phyloP scores from a whole-genome alignment of 1,140 invertebrate genomes.

The Diachasma alloeum region DNA sequence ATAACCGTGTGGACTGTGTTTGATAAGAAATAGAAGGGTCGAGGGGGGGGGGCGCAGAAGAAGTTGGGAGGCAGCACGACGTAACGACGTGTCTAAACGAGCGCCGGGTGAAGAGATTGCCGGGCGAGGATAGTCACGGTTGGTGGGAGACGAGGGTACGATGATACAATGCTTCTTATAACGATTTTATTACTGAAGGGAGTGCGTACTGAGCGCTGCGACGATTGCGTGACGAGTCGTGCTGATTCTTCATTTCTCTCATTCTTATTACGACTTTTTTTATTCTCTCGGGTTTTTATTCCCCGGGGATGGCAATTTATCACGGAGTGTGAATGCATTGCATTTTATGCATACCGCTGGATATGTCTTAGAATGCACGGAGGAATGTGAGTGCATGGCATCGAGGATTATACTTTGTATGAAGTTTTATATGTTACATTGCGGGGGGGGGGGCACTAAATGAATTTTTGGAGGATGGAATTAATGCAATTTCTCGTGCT shows the following conservation, averaged over 20 bases:
- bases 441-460: too few species aligned
- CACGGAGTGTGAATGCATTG: neutral
- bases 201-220: neutral
- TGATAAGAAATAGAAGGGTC: constrained; percentile 47
- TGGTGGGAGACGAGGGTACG: constrained; percentile 33
- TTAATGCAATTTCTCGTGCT: too few species aligned
- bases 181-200: constrained; percentile 30
- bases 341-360: neutral
- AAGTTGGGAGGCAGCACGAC: constrained; percentile 17
- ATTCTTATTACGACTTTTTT: neutral
- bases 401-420: too few species aligned
- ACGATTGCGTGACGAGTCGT: constrained; percentile 10
- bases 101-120: constrained; percentile 42
- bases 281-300: neutral
- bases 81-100: constrained; percentile 33
- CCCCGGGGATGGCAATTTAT: neutral
- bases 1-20: constrained; percentile 47
- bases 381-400: neutral
- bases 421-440: too few species aligned
- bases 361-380: neutral
- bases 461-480: too few species aligned
- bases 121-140: constrained; percentile 55
- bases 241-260: constrained; percentile 1
- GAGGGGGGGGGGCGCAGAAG: constrained; percentile 26
- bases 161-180: constrained; percentile 50